Evolutionary conservation across 2,888 invertebrate species (phyloP).

Genomic region (Idaea aversata): DNA sequence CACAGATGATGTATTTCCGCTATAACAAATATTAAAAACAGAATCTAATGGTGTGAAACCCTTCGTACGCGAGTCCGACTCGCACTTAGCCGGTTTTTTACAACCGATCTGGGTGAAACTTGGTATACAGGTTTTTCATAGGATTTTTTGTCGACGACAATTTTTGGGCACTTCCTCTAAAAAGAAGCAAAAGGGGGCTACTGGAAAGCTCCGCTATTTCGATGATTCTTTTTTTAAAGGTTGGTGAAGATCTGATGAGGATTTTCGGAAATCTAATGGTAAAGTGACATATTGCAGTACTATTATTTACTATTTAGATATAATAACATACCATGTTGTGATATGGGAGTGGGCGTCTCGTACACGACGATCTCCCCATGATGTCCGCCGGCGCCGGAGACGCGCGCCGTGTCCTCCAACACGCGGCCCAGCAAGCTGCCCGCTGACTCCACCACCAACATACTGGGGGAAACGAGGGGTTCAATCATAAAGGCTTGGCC

Average conservation of each 20-base stretch:
- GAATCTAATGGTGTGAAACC: too few species aligned
- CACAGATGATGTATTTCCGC: too few species aligned
- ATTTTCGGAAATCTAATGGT: not conserved
- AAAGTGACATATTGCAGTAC: not conserved
- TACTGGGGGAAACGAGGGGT: slow-evolving; percentile 47
- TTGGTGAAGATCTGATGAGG: too few species aligned
- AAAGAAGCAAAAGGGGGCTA: not conserved
- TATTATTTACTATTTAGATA: slow-evolving; percentile 13
- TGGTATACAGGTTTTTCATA: not conserved
- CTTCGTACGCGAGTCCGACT: too few species aligned
- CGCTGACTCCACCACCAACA: slow-evolving; percentile 86
- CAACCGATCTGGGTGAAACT: not conserved
- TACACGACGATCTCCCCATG: slow-evolving; percentile 84
- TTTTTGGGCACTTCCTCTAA: too few species aligned
- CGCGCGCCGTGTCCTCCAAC: slow-evolving; percentile 74
- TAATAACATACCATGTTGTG: slow-evolving; percentile 14
- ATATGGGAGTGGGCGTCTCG: slow-evolving; percentile 68
- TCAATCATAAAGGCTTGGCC: too few species aligned
- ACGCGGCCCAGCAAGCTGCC: slow-evolving; percentile 84
- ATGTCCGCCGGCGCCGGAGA: slow-evolving; percentile 57
- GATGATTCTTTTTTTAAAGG: too few species aligned
- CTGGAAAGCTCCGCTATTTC: not conserved
- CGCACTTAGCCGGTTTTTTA: too few species aligned
- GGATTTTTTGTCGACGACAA: too few species aligned
- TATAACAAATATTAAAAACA: too few species aligned